Evolutionary conservation across 2,888 invertebrate species (phyloP).

Genomic region (Mythimna lalbum): DNA sequence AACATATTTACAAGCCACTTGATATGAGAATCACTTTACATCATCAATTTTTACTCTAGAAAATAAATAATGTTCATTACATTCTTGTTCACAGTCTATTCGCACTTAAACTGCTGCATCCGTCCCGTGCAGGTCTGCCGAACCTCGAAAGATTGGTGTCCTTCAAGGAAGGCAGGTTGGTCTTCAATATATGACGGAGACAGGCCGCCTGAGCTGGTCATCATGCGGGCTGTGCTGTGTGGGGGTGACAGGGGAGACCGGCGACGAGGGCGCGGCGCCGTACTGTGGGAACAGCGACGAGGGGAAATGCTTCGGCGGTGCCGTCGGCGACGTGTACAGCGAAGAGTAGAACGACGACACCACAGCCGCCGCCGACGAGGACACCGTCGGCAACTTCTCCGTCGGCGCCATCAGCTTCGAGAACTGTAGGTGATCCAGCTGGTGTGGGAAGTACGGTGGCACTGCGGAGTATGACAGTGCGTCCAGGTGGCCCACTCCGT

Average conservation of each 20-base stretch:
- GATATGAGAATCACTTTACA: slow-evolving; percentile 83
- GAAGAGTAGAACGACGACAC: slow-evolving; percentile 93
- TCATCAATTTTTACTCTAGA: slow-evolving; percentile 77
- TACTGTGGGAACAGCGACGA: slow-evolving; percentile 90
- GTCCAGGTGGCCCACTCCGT: slow-evolving; percentile 90
- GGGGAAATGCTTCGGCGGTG: slow-evolving; percentile 88
- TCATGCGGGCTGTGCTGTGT: slow-evolving; percentile 89
- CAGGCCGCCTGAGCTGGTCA: slow-evolving; percentile 92
- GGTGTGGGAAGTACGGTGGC: slow-evolving; percentile 94
- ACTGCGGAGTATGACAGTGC: slow-evolving; percentile 92
- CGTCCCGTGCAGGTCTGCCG: slow-evolving; percentile 70
- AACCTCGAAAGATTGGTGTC: slow-evolving; percentile 73
- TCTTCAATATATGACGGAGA: slow-evolving; percentile 93
- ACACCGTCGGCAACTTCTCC: slow-evolving; percentile 86
- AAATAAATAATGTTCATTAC: slow-evolving; percentile 83
- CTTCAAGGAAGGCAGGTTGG: slow-evolving; percentile 86
- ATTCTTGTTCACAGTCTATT: slow-evolving; percentile 77
- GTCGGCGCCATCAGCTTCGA: slow-evolving; percentile 91
- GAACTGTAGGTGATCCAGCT: slow-evolving; percentile 92
- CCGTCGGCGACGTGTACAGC: slow-evolving; percentile 91
- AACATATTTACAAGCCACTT: slow-evolving; percentile 86
- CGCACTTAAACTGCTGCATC: slow-evolving; percentile 70
- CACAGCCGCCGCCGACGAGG: slow-evolving; percentile 90
- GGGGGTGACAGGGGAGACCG: slow-evolving; percentile 85
- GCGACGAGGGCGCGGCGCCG: slow-evolving; percentile 85